Conservation (phyloP, 2,797 vertebrate species). For the Antrozous pallidus region DNA sequence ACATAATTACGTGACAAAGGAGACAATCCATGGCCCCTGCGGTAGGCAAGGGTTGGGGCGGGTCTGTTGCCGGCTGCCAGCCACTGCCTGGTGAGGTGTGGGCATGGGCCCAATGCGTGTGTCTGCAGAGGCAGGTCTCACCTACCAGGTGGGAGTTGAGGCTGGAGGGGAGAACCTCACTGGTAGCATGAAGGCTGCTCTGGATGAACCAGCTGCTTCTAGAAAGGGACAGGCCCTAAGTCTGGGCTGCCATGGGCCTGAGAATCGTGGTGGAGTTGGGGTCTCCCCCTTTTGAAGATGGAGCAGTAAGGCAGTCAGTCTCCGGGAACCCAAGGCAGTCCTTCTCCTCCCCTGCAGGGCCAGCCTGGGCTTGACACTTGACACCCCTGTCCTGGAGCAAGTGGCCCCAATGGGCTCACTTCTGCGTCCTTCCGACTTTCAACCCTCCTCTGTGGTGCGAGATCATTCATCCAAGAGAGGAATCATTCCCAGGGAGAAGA, state of each 20-base stretch:
- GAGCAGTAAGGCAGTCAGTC: background rate
- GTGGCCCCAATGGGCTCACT: background rate
- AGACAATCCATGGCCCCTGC: background rate
- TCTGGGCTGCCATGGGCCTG: background rate
- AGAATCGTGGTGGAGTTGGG: background rate
- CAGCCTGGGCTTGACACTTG: background rate
- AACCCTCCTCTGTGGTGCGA: background rate
- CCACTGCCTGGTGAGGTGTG: background rate
- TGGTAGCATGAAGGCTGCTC: background rate
- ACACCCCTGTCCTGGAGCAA: background rate
- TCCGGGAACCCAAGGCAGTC: background rate
- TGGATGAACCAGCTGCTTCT: background rate
- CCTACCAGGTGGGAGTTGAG: background rate
- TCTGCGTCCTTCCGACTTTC: background rate
- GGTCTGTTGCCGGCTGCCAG: background rate
- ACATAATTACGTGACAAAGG: background rate
- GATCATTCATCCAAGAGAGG: background rate
- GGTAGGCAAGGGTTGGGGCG: background rate
- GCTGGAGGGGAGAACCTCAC: background rate
- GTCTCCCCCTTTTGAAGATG: background rate
- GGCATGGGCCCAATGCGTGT: background rate
- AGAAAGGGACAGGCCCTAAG: background rate
- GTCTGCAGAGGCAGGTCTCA: background rate
- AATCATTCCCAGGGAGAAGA: background rate
- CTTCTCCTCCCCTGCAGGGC: background rate